Evolutionary conservation across 2,888 invertebrate species (phyloP).

Genomic region (Carpatolechia fugitivella): DNA sequence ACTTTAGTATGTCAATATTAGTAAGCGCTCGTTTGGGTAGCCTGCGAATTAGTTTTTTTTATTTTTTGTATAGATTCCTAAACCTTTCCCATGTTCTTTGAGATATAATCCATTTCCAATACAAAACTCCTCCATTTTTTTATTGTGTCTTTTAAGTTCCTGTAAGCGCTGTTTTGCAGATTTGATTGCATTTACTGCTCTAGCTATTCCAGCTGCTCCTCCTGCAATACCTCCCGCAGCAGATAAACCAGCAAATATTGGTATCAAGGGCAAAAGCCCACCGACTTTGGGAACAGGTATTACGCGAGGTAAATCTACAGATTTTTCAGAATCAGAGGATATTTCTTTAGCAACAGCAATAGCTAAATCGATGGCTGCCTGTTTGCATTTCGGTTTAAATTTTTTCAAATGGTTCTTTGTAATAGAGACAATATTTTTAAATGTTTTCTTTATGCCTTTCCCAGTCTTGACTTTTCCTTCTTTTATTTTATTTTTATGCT

Average conservation of each 20-base stretch:
- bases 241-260: conserved; percentile 41
- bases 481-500: conserved; percentile 13
- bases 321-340: background rate
- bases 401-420: too few relatives aligned
- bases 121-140: too few relatives aligned
- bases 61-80: conserved; percentile 12
- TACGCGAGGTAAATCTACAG: background rate
- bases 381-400: too few relatives aligned
- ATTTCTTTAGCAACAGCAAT: too few relatives aligned
- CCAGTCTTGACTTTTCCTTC: conserved; percentile 10
- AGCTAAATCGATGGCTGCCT: too few relatives aligned
- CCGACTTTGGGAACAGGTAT: conserved; percentile 41
- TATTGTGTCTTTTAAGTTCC: too few relatives aligned
- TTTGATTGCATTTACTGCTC: too few relatives aligned
- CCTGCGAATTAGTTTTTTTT: conserved; percentile 29
- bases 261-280: conserved; percentile 39
- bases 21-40: too few relatives aligned
- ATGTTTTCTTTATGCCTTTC: too few relatives aligned
- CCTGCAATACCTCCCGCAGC: conserved; percentile 40
- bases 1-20: conserved; percentile 9
- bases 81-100: conserved; percentile 31
- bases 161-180: too few relatives aligned
- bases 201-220: too few relatives aligned
- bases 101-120: conserved; percentile 41
- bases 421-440: too few relatives aligned